Evolutionary conservation across 2,113 vertebrate species (phyloP), one percentile per base, ranked within the genome.

Genomic region (Struthidea cinerea): DNA sequence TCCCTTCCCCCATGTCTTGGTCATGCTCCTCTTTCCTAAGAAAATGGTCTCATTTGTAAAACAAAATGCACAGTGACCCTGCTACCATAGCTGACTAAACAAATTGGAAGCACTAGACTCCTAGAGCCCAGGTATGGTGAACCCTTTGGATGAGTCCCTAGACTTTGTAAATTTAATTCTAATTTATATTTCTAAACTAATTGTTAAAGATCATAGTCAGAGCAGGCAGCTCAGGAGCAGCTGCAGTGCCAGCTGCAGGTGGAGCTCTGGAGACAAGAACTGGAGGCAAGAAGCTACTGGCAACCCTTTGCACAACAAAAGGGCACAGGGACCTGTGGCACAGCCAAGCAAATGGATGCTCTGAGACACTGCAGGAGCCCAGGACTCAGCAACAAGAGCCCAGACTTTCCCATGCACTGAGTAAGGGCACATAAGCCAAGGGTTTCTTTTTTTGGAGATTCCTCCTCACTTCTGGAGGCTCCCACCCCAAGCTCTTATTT

Each of bases 291-390:
- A 47, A 12, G n/a, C 47, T 39, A 6, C 8, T 61, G n/a, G 56
- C 3, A 4, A 21, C 10, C 19, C 39, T 41, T 63, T 30, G 74
- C 65, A 63, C 5, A 61, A 30, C n/a, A 30, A 26, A 63, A n/a
- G 41, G 64, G 19, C 16, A 26, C 19, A n/a, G n/a, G 13, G 24
- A 24, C 13, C 20, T 47, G 39, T n/a, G 56, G 47, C 64, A 53
- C 56, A 61, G 55, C 19, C 39, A 61, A 24, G 33, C 2, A 7
- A 24, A n/a, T 33, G 28, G 55, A 28, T 0, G 0, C 15, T 5
- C n/a, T 1, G 2, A 37, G 39, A 53, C 23, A 39, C 13, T 2
- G 4, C 33, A 44, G 53, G 53, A 53, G 16, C 23, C 3, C 3
- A 23, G 33, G 23, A 44, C 46, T 53, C 39, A 24, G 55, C 6